Base-by-base conservation (phyloP, 1,140 invertebrate genomes). In the Mycetomoellerius zeteki region DNA sequence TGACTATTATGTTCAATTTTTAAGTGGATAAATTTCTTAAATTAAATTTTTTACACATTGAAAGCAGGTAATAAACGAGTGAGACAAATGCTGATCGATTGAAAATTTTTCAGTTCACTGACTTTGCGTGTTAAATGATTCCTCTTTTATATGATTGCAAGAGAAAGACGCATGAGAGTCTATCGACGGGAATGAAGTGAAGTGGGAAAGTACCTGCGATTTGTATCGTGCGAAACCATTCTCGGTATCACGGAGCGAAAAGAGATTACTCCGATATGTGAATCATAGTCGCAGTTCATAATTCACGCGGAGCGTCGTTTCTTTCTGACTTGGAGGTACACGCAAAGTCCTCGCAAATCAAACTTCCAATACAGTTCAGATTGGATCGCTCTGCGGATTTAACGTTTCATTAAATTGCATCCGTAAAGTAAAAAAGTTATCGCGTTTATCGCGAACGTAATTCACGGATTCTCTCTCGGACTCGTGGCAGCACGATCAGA, bases 121-220 rank as follows among this genome's bases (percentile, higher is more conserved):
- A 77, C 37, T 65, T 27, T 65, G 24, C 14, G 16, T 67, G 19
- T 33, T 65, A 37, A 21, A 4, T 14, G 77, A 80, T 54, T 21
- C 21, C n/a, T 52, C 60, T 19, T 69, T 33, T 8, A 14, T 16
- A 54, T 43, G 37, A 75, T 62, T 24, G 37, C 19, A n/a, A 12
- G 58, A 33, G 71, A 56, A 56, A 54, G 43, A 69, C 19, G 37
- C 14, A 50, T 14, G 47, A 81, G n/a, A 65, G 21, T 76, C 30
- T 14, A 37, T 56, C 16, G n/a, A 30, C 14, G 19, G 69, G 33
- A 84, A 47, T 62, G n/a, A 47, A 37, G 37, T 62, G 14, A 33
- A 71, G 64, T 71, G 77, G 30, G 50, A 81, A 81, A 54, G 77
- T 80, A 33, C 16, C 24, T 77, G 37, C 54, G 54, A 77, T 77